Evolutionary conservation across 2,113 vertebrate genomes (phyloP), one percentile per base, ranked within the genome.

Genomic region (Hyla sarda): DNA sequence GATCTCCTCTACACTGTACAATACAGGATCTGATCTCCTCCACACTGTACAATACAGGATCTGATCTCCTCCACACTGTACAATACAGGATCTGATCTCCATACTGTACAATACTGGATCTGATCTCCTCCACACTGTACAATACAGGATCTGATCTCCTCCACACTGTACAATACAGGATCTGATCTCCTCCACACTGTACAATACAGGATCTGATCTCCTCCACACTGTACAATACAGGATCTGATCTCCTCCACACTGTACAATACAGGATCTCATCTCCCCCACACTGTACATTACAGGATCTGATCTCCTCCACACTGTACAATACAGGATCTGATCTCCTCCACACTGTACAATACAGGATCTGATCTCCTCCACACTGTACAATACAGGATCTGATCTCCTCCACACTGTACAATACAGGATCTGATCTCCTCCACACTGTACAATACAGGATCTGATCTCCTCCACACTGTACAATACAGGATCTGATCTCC

Each of bases 51-150:
- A 34, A 34, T 69, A 34, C 17, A 25, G 41, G 23, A 47, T 73
- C 41, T 47, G 37, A 72, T 45, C 23, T 9, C 69, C 28, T 10
- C 21, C 5, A 25, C 16, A 69, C 14, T 69, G 28, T 65, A 65
- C 62, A 65, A 65, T 65, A 65, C 62, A 16, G 25, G 62, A 65
- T 65, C 28, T 65, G 25, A 65, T 65, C 62, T 65, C 62, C 62
- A 45, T 13, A 65, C 25, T 65, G 11, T 65, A 65, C 62, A 30
- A 32, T 65, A 65, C 13, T 16, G 28, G 62, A 65, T 65, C 28
- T 65, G 62, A 65, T 65, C 62, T 65, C 0, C 34, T n/a, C 34
- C 37, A 41, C 5, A 45, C 62, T 65, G n/a, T 62, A 12, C n/a
- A 62, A 62, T n/a, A n/a, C n/a, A n/a, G n/a, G n/a, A 58, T 58